Evolutionary conservation across 2,888 invertebrate species (phyloP), one percentile per base, ranked within the genome.

Genomic region (Acleris holmiana): DNA sequence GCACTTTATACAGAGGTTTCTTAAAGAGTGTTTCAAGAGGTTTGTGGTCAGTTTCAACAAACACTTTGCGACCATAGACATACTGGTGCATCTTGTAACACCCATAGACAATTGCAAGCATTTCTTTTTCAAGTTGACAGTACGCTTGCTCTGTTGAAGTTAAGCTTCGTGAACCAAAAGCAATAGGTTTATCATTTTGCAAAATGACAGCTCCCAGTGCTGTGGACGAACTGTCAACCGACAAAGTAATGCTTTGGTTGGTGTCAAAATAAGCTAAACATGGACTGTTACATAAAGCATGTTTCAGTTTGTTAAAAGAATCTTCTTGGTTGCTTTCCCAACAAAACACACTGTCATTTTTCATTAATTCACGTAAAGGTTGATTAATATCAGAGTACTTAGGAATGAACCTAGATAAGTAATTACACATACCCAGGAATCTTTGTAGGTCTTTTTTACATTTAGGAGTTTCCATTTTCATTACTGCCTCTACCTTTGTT

Each of bases 41-140:
- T 47, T 67, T 69, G 8, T 71, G 71, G 47, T 70, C 69, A 0
- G 69, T 54, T 23, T 71, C 64, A 23, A 64, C 50, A 23, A 18
- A 23, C 8, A 71, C 68, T 19, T 61, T 47, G 5, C 53, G 54
- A n/a, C 61, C 61, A 55, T 63, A 57, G 41, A 48, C 23, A 58
- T 68, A 68, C 44, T 69, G 66, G 55, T 71, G 68, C 35, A 67
- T 64, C 44, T 68, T 68, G 1, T 72, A 67, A 65, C 73, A 74
- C 19, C 71, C 76, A 65, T 61, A 74, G 7, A 72, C 72, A 8
- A 76, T 66, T 15, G 73, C 73, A 5, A 76, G 44, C 41, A 75
- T 61, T 66, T 79, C 75, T 66, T 77, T 76, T 66, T 78, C 75
- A 7, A 76, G 67, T 48, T 74, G 72, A 56, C 66, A 69, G 51